Evolutionary conservation across 2,113 vertebrate species (phyloP).

Genomic region (Ailurus styani): DNA sequence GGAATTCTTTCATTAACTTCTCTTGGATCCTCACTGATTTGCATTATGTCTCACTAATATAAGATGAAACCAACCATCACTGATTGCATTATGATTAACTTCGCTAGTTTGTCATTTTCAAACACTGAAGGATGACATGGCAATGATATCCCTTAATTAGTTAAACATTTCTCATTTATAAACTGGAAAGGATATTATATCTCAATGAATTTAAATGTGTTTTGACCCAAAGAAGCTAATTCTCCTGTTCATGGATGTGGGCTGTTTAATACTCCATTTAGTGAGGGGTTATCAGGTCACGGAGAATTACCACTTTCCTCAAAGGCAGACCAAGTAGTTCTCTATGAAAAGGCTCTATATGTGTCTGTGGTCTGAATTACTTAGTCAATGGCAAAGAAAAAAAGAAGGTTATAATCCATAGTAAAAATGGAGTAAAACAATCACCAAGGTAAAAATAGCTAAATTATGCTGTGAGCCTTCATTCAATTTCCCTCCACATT

Average conservation of each 20-base stretch:
- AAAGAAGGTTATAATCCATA: background rate
- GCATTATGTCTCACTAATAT: conserved; percentile 50
- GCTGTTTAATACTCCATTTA: conserved; percentile 36
- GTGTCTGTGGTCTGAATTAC: background rate
- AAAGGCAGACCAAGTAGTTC: background rate
- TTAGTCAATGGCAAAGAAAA: background rate
- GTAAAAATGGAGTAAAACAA: background rate
- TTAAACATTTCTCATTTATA: conserved; percentile 64
- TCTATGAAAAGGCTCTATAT: background rate
- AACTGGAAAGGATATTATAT: conserved; percentile 39
- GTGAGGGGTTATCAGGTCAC: background rate
- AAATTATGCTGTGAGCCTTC: background rate
- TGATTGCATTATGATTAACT: conserved; percentile 67
- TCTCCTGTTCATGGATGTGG: background rate
- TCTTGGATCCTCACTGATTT: conserved; percentile 35
- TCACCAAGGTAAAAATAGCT: background rate
- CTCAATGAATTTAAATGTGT: conserved; percentile 54
- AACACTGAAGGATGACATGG: conserved; percentile 59
- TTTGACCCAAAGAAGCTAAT: conserved; percentile 47
- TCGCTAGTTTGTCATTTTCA: conserved; percentile 49
- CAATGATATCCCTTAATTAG: conserved; percentile 60
- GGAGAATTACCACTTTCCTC: background rate
- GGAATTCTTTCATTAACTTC: conserved; percentile 58
- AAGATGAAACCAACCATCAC: conserved; percentile 64
- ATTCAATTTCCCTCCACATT: background rate